Base-by-base conservation (phyloP, 2,797 vertebrate genomes). In the Pagetopsis macropterus region DNA sequence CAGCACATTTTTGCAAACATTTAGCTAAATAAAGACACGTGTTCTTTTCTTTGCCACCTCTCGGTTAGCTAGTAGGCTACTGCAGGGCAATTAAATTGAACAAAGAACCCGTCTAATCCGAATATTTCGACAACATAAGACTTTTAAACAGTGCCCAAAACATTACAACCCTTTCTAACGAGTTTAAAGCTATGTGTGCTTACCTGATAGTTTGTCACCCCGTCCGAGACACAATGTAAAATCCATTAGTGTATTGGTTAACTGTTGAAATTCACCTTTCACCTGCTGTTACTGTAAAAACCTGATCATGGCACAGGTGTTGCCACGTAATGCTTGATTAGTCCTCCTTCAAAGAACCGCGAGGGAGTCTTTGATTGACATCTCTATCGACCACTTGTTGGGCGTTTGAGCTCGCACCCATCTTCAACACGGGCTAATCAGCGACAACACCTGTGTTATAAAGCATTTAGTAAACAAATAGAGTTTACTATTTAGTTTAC, bases 11-110 rank as follows among this genome's bases (percentile, higher is more conserved):
- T 37, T 62, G 72, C 59, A 23, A 45, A 58, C 33, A 44, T 58
- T 72, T 13, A 54, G 49, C 82, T 11, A 49, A 21, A 63, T 74
- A 41, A 37, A 37, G 17, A 21, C 19, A 4, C 23, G 44, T 48
- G 44, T 48, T 52, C 56, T 82, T 77, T 83, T 85, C 75, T 72
- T 14, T 1, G 17, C 75, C 27, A 40, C 62, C 54, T 71, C 59
- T 48, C 12, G 48, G 68, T 45, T 12, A 37, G 19, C 33, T 48
- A 49, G 19, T 48, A 27, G 27, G 27, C 27, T 27, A 49, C 70
- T 21, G 46, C 60, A 33, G 61, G 23, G 44, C 74, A 80, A 69
- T 86, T 84, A 61, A 78, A 67, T 82, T 75, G 13, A 61, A 66
- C 40, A 31, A 44, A 72, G 55, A 19, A 50, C 65, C 31, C 19